Evolutionary conservation across 2,113 vertebrate species (phyloP).

Genomic region (Talpa occidentalis): DNA sequence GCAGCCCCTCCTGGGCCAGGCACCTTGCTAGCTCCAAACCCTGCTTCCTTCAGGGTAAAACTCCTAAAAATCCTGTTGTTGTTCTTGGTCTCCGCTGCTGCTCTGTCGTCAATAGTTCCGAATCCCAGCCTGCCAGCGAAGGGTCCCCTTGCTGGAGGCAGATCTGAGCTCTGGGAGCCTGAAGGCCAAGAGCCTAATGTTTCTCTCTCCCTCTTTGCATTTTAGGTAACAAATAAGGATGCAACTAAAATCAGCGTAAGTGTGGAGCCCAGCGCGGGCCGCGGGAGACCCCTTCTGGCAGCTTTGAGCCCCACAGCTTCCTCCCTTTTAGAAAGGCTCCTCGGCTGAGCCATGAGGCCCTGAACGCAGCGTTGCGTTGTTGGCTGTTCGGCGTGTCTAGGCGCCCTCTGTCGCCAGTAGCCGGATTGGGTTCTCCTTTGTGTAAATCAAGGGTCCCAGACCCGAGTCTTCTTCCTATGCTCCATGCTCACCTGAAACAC

Average conservation of each 20-base stretch:
- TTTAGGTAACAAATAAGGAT: constrained; percentile 91
- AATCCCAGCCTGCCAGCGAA: background rate
- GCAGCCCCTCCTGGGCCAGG: background rate
- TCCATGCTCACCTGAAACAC: background rate
- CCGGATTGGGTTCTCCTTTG: constrained; percentile 47
- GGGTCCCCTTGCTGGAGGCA: background rate
- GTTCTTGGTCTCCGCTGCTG: background rate
- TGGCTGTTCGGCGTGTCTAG: background rate
- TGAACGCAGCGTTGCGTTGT: background rate
- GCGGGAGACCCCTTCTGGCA: constrained; percentile 76
- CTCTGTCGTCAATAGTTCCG: background rate
- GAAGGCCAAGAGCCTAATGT: constrained; percentile 66
- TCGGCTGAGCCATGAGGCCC: rapidly evolving
- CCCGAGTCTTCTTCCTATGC: background rate
- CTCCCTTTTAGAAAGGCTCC: constrained; percentile 5
- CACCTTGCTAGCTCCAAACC: background rate
- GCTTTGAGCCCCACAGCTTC: constrained; percentile 34
- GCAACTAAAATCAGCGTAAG: constrained; percentile 98
- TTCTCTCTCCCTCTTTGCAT: constrained; percentile 73
- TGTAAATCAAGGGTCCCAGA: constrained; percentile 16
- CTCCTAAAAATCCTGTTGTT: background rate
- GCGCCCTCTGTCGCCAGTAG: constrained; percentile 63
- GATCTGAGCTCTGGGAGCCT: background rate
- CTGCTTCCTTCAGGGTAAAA: background rate
- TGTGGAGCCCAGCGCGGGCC: constrained; percentile 76